Evolutionary conservation across 2,113 vertebrate species (phyloP).

Genomic region (Phylloscopus trochiloides): DNA sequence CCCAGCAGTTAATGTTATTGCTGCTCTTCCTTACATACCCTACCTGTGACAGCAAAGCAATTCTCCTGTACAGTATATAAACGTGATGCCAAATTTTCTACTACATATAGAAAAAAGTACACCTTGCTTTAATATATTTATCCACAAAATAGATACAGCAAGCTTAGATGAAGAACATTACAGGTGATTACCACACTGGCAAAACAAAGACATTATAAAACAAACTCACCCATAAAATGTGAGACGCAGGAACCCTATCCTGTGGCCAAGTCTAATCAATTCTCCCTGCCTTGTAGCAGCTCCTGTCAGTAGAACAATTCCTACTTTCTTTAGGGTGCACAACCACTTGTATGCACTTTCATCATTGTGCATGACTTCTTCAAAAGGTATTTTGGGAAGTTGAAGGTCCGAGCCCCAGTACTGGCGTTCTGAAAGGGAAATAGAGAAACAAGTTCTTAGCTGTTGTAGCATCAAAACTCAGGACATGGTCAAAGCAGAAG

Average conservation of each 20-base stretch:
- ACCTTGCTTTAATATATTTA: not conserved
- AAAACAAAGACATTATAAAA: not conserved
- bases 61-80: not conserved
- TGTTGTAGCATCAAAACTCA: not conserved
- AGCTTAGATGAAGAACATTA: not conserved
- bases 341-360: slow-evolving; percentile 86
- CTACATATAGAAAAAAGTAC: not conserved
- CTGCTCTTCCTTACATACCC: not conserved
- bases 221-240: slow-evolving; percentile 92
- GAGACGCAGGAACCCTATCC: slow-evolving; percentile 88
- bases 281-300: slow-evolving; percentile 82
- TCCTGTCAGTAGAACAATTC: slow-evolving; percentile 86
- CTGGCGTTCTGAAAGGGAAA: slow-evolving; percentile 75
- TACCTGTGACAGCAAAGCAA: not conserved
- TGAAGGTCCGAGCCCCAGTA: slow-evolving; percentile 85
- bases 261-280: slow-evolving; percentile 80
- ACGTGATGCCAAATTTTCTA: not conserved
- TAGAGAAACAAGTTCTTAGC: rapidly evolving
- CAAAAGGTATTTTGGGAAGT: slow-evolving; percentile 81
- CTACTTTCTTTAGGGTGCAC: slow-evolving; percentile 79
- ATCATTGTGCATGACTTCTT: slow-evolving; percentile 82
- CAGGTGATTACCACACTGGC: not conserved
- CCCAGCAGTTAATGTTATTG: not conserved
- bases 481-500: rapidly evolving
- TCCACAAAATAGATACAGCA: not conserved